phyloP scores from a whole-genome alignment of 1,140 invertebrate species.

The Trichonephila clavata region DNA sequence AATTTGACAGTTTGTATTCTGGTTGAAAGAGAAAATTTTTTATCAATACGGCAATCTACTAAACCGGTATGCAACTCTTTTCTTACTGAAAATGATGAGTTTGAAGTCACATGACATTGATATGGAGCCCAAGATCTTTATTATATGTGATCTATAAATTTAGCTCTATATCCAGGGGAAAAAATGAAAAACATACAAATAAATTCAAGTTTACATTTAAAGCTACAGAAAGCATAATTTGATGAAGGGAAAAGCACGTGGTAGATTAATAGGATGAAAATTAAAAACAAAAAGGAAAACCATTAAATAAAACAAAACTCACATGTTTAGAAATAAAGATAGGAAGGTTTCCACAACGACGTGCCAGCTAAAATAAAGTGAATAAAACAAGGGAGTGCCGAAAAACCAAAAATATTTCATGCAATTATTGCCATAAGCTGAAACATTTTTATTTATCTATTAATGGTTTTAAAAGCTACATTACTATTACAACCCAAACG shows the following conservation, averaged over 20 bases:
- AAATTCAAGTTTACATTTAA: no score
- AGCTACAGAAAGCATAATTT: no score
- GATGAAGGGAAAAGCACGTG: neutral
- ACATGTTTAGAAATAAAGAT: constrained; percentile 75
- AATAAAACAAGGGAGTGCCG: constrained; percentile 27
- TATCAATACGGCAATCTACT: no score
- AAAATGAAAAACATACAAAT: no score
- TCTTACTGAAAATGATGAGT: no score
- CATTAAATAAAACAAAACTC: constrained; percentile 56
- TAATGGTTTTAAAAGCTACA: neutral
- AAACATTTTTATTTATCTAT: neutral
- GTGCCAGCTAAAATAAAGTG: constrained; percentile 65
- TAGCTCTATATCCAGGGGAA: no score
- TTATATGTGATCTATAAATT: no score
- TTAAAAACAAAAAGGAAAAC: neutral
- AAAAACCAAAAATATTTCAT: constrained; percentile 45
- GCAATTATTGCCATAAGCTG: constrained; percentile 3
- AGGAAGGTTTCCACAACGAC: constrained; percentile 72
- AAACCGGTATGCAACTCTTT: no score
- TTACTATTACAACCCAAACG: neutral
- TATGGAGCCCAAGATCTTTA: no score
- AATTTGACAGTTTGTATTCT: no score
- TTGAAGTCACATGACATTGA: no score
- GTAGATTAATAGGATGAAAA: neutral
- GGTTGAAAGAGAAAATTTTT: no score